phyloP scores from a whole-genome alignment of 2,113 vertebrate species.

The Athene noctua region DNA sequence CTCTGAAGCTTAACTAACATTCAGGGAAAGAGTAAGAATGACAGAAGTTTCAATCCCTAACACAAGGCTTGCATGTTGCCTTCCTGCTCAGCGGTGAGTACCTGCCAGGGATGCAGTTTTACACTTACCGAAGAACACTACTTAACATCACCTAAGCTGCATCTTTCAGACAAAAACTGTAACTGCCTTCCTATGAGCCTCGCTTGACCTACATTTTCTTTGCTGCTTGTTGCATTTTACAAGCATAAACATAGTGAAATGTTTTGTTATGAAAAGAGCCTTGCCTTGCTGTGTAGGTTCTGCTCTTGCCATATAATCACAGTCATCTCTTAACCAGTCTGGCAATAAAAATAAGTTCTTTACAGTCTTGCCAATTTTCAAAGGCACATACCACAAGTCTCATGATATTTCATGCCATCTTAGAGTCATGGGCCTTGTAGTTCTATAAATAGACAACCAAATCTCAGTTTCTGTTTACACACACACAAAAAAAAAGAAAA shows the following conservation, averaged over 20 bases:
- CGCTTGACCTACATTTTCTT: constrained; percentile 8
- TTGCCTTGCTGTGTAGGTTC: neutral
- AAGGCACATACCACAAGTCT: constrained; percentile 22
- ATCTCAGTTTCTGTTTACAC: neutral
- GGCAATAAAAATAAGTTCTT: constrained; percentile 27
- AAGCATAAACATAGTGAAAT: neutral
- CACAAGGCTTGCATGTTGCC: neutral
- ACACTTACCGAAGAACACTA: neutral
- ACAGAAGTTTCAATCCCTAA: neutral
- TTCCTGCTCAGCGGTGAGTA: neutral
- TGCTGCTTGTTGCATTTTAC: constrained; percentile 7
- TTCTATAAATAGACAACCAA: constrained; percentile 28
- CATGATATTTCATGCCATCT: constrained; percentile 3
- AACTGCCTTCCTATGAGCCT: neutral
- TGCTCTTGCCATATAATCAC: neutral
- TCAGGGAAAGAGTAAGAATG: neutral
- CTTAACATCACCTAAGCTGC: neutral
- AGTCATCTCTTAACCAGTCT: neutral
- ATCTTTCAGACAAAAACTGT: neutral
- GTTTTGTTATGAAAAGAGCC: neutral
- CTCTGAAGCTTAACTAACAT: neutral
- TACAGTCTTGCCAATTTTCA: constrained; percentile 9
- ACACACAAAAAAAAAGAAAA: neutral
- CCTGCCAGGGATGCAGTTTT: neutral
- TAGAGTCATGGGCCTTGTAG: neutral